Percentiles rank a stretch among this genome's conserved stretches.
Conservation (phyloP, 2,113 vertebrate genomes). For the Peucedramus taeniatus region DNA sequence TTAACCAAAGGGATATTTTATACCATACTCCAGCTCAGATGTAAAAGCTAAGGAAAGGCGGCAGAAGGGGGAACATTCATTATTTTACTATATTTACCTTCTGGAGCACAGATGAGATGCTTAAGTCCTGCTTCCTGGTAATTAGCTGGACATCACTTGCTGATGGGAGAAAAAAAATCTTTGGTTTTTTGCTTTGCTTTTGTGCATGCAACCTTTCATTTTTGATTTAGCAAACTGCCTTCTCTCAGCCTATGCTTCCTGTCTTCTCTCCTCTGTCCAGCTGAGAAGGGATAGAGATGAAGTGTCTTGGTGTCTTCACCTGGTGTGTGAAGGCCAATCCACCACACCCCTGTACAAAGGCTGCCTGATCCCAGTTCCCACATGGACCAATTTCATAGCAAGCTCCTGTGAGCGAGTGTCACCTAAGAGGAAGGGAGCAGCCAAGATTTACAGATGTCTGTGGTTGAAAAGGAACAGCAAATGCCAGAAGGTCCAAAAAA, state of each 20-base stretch:
- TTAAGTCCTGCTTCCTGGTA: not conserved
- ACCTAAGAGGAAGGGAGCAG: not conserved
- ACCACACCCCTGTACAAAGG: not conserved
- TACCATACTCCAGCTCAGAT: not conserved
- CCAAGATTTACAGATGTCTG: not conserved
- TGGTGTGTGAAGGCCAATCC: not conserved
- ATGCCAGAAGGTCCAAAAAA: not conserved
- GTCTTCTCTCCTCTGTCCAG: no score
- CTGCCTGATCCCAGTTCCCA: not conserved
- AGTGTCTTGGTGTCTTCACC: not conserved
- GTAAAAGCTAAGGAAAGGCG: not conserved
- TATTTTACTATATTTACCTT: not conserved
- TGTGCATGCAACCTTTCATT: not conserved
- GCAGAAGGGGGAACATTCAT: not conserved
- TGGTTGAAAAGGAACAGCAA: accelerated
- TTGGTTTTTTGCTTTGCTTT: not conserved
- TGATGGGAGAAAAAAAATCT: not conserved
- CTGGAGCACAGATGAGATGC: not conserved
- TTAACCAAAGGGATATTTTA: not conserved
- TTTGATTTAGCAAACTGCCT: not conserved
- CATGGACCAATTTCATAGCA: not conserved
- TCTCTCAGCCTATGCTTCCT: not conserved
- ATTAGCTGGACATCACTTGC: not conserved
- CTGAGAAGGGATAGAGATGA: not conserved
- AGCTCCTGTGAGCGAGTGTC: not conserved